Percentiles rank a stretch among this genome's conserved stretches.
These are phyloP conservation scores for Sarotherodon lohbergeri DNA, from an alignment of 2,113 vertebrate species.

Conservation along the genomic window DNA sequence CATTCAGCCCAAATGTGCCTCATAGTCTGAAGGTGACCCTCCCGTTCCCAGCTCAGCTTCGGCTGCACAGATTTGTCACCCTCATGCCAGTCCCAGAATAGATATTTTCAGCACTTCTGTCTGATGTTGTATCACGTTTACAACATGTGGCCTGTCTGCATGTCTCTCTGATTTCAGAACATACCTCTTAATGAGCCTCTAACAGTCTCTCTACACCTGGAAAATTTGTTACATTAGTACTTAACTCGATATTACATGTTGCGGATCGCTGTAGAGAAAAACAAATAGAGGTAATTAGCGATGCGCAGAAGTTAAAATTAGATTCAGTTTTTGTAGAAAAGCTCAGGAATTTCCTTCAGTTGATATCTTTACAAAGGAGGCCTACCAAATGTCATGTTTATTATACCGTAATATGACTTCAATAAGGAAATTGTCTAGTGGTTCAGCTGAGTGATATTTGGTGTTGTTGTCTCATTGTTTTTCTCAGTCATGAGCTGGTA, in stretches of 20 bases:
- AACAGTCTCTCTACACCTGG: neutral
- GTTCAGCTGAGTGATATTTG: neutral
- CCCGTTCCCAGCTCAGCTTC: neutral
- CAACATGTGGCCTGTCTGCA: neutral
- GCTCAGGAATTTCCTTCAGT: neutral
- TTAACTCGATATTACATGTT: neutral
- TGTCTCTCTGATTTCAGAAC: neutral
- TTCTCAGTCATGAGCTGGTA: neutral
- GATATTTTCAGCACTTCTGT: slow-evolving; percentile 10
- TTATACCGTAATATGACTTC: neutral
- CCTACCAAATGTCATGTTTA: neutral
- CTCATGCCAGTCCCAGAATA: slow-evolving; percentile 33
- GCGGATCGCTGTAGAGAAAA: neutral
- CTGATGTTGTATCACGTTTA: neutral
- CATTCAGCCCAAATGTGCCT: neutral
- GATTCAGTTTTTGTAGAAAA: neutral
- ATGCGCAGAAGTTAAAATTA: neutral
- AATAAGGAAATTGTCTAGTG: neutral
- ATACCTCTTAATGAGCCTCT: neutral
- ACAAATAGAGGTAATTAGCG: neutral
- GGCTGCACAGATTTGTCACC: slow-evolving; percentile 13
- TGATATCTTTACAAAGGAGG: neutral
- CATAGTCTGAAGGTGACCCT: slow-evolving; percentile 17
- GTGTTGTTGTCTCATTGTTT: neutral
- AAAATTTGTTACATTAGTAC: neutral